Conservation (phyloP, 2,113 vertebrate genomes). For the Corythornis vintsioides region DNA sequence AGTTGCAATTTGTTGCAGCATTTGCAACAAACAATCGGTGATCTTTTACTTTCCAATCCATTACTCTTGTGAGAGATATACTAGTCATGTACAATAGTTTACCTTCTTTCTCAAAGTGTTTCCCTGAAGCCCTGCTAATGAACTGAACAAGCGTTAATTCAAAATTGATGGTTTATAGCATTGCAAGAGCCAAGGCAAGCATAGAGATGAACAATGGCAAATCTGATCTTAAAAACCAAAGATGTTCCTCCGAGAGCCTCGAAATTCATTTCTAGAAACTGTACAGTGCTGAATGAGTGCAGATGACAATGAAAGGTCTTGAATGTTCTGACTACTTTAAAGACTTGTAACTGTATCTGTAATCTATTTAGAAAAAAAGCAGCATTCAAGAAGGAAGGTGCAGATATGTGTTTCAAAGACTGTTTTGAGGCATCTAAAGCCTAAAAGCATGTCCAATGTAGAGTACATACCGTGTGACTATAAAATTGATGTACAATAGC, state of each 20-base stretch:
- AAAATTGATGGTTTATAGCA: slow-evolving; percentile 10
- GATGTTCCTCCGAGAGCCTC: neutral
- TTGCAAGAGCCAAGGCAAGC: slow-evolving; percentile 29
- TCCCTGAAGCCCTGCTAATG: slow-evolving; percentile 15
- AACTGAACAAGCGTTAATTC: neutral
- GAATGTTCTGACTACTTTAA: neutral
- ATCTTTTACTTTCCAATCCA: neutral
- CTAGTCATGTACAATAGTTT: neutral
- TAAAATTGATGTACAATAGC: neutral
- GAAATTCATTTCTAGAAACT: neutral
- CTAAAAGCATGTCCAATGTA: neutral
- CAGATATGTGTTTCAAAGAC: neutral
- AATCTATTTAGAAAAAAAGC: neutral
- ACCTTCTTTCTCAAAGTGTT: neutral
- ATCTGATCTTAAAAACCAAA: neutral
- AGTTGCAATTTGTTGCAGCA: neutral
- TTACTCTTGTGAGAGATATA: neutral
- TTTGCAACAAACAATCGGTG: neutral
- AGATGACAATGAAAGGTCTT: neutral
- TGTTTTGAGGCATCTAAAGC: neutral
- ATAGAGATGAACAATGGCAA: neutral
- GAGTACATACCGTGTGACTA: neutral
- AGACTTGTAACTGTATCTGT: neutral
- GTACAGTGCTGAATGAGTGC: neutral
- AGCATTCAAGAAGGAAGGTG: neutral